Conservation (phyloP, 1,140 invertebrate species). For the Drosophila nannoptera region DNA sequence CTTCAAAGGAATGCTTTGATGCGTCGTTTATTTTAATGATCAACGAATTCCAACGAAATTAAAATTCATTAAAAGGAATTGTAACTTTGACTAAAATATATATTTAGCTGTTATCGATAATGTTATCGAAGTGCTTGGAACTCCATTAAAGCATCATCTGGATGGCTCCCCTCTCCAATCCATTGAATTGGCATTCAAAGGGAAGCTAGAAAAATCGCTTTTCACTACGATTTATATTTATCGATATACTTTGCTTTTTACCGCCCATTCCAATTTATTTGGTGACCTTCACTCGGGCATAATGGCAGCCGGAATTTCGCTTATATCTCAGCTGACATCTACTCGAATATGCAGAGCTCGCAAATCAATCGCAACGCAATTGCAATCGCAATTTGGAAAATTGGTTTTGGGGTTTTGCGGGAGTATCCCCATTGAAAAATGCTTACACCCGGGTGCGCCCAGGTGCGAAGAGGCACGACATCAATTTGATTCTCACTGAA, state of each 20-base stretch:
- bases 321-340: slow-evolving; percentile 9
- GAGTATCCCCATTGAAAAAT: slow-evolving; percentile 5
- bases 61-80: too few relatives aligned
- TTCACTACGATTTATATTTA: too few relatives aligned
- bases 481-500: slow-evolving; percentile 38
- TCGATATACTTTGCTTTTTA: too few relatives aligned
- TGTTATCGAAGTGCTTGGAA: background rate
- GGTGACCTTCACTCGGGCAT: background rate
- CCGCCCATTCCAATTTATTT: too few relatives aligned
- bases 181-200: too few relatives aligned
- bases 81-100: background rate
- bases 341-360: slow-evolving; percentile 42
- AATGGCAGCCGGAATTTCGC: background rate
- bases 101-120: background rate
- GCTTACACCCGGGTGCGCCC: slow-evolving; percentile 12
- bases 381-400: slow-evolving; percentile 71
- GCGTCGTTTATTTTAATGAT: too few relatives aligned
- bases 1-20: background rate
- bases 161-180: too few relatives aligned
- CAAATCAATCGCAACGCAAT: slow-evolving; percentile 59
- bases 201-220: too few relatives aligned
- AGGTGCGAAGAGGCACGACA: slow-evolving; percentile 38
- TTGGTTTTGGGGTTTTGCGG: slow-evolving; percentile 51
- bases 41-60: too few relatives aligned
- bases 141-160: background rate